Conservation (phyloP, 1,140 invertebrate genomes). For the Patella vulgata region DNA sequence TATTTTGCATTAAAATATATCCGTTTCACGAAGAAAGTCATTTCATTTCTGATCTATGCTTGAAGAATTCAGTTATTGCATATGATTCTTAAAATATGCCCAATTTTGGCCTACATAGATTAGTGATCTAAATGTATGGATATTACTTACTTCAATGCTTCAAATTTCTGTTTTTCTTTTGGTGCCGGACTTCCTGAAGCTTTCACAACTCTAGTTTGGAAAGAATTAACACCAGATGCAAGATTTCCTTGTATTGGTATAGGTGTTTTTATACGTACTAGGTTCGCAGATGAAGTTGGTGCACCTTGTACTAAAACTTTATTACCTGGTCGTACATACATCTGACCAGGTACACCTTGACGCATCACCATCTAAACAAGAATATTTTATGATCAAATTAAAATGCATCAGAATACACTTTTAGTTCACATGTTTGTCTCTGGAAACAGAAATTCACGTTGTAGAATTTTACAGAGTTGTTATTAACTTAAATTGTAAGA, state of each 20-base stretch:
- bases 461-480: too few species aligned
- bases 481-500: too few species aligned
- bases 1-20: too few species aligned
- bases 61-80: too few species aligned
- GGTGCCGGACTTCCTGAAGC: constrained; percentile 15
- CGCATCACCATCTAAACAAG: not conserved
- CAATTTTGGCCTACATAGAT: too few species aligned
- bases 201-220: constrained; percentile 25
- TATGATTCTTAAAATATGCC: too few species aligned
- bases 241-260: constrained; percentile 22
- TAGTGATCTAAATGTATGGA: too few species aligned
- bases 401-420: too few species aligned
- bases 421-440: too few species aligned
- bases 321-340: not conserved
- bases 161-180: constrained; percentile 61
- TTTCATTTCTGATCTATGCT: too few species aligned
- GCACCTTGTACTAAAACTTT: constrained; percentile 21
- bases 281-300: constrained; percentile 5
- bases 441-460: too few species aligned
- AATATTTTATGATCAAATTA: not conserved
- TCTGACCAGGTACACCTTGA: not conserved
- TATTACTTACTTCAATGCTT: constrained; percentile 61
- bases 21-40: too few species aligned
- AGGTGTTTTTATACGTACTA: constrained; percentile 10
- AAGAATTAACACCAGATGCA: constrained; percentile 33